phyloP scores from a whole-genome alignment of 2,113 vertebrate genomes.

The Heptranchias perlo region DNA sequence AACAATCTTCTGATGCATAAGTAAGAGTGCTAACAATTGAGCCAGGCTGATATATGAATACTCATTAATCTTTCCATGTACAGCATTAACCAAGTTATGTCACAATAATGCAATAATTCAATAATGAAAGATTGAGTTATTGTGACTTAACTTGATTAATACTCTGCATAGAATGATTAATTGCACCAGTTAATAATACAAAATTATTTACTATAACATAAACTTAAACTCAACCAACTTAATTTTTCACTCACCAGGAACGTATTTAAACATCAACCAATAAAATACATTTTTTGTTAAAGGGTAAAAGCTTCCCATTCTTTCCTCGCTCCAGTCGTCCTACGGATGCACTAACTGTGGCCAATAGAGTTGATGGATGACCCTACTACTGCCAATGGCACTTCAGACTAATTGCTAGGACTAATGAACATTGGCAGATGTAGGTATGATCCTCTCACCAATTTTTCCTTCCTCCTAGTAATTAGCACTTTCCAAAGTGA shows the following conservation, averaged over 20 bases:
- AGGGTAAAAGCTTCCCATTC: background rate
- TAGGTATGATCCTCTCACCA: background rate
- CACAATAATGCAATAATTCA: background rate
- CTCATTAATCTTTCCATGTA: too few species aligned
- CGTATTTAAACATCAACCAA: background rate
- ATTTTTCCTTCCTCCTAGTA: background rate
- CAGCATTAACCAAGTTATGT: background rate
- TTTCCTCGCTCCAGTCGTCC: background rate
- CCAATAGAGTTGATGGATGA: background rate
- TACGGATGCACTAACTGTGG: background rate
- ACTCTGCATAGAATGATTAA: background rate
- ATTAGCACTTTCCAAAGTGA: background rate
- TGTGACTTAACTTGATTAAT: background rate
- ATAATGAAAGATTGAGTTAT: background rate
- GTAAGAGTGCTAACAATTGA: background rate
- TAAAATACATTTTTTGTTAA: background rate
- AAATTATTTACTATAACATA: background rate
- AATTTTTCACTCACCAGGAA: background rate
- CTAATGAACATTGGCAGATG: background rate
- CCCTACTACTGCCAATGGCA: background rate
- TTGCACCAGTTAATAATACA: background rate
- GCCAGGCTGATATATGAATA: background rate
- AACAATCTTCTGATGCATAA: background rate
- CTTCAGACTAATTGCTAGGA: background rate
- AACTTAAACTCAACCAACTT: background rate